Percentiles rank a stretch among this genome's conserved stretches.
Evolutionary conservation across 2,888 invertebrate genomes (phyloP).

Genomic region (Drosophila subsilvestris): DNA sequence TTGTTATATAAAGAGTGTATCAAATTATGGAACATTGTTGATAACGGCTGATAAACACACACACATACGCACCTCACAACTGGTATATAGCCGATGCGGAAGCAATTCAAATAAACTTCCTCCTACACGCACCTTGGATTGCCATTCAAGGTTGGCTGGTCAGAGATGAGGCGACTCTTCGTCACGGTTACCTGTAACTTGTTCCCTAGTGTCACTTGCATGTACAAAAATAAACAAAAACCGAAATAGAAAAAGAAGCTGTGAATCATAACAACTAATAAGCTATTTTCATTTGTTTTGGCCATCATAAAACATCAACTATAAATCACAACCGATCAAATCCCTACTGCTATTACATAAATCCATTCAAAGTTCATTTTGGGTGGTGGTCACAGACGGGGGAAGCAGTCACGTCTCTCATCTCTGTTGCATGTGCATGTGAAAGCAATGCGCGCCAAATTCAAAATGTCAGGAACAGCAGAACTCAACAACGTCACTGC

Average conservation of each 20-base stretch:
- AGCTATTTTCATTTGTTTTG: background rate
- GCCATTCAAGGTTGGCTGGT: constrained; percentile 58
- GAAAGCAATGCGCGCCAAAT: constrained; percentile 40
- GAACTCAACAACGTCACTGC: constrained; percentile 16
- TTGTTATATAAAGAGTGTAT: constrained; percentile 51
- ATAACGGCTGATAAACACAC: constrained; percentile 36
- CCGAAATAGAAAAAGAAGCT: background rate
- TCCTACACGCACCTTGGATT: constrained; percentile 47
- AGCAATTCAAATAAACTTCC: constrained; percentile 29
- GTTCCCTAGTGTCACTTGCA: background rate
- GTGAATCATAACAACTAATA: background rate
- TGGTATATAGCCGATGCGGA: constrained; percentile 50
- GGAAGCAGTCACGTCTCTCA: background rate
- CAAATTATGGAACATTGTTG: constrained; percentile 29
- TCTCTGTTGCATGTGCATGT: constrained; percentile 8
- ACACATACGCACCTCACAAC: constrained; percentile 39
- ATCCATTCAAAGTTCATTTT: background rate
- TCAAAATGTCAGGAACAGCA: constrained; percentile 39
- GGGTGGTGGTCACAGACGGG: background rate
- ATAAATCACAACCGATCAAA: background rate
- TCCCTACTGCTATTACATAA: background rate
- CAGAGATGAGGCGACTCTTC: constrained; percentile 20
- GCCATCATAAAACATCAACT: background rate
- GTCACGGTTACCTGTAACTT: background rate
- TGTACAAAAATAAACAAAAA: background rate